phyloP scores from a whole-genome alignment of 2,888 invertebrate species.

The Matsumyia berberina region DNA sequence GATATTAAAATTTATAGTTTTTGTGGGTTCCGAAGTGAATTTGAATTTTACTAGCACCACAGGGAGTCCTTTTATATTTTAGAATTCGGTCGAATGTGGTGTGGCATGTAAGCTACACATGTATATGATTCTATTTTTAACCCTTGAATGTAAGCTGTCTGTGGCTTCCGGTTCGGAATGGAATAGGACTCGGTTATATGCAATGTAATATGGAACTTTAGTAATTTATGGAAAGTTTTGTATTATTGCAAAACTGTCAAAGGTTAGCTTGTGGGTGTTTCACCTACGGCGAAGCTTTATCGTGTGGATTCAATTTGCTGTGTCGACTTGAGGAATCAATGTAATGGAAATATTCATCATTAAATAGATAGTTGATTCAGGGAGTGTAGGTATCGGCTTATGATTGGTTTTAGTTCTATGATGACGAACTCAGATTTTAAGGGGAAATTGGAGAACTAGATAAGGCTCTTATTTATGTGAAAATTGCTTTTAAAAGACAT shows the following conservation, averaged over 20 bases:
- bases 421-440: too few relatives aligned
- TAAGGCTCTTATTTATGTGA: too few relatives aligned
- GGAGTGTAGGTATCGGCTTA: background rate
- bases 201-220: slow-evolving; percentile 24
- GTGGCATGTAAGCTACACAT: slow-evolving; percentile 18
- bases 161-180: slow-evolving; percentile 8
- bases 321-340: background rate
- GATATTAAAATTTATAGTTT: slow-evolving; percentile 72
- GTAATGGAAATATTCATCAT: background rate
- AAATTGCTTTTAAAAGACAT: too few relatives aligned
- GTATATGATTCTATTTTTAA: slow-evolving; percentile 22
- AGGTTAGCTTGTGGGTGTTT: slow-evolving; percentile 13
- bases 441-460: too few relatives aligned
- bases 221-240: slow-evolving; percentile 46
- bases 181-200: slow-evolving; percentile 20
- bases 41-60: slow-evolving; percentile 61
- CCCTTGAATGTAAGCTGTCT: background rate
- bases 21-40: slow-evolving; percentile 64
- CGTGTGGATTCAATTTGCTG: background rate
- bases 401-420: too few relatives aligned
- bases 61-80: slow-evolving; percentile 57
- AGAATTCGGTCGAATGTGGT: slow-evolving; percentile 38
- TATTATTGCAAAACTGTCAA: slow-evolving; percentile 42
- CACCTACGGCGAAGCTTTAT: background rate
- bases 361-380: background rate